Base-by-base conservation (phyloP, 1,140 invertebrate genomes). In the Drosophila pachea region DNA sequence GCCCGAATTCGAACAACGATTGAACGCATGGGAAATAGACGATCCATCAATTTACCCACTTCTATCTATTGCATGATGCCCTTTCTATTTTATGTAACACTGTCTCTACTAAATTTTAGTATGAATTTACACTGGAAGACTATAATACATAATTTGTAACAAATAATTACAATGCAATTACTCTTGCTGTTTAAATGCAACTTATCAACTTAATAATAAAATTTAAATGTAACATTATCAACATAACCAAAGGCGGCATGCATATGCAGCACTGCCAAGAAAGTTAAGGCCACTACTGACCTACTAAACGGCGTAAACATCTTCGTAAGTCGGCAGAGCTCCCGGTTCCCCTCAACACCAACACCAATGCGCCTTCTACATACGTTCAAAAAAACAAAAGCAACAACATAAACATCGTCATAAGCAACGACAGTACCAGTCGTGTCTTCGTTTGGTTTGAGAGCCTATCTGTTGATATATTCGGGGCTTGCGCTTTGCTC, bases 251-350 rank as follows among this genome's bases (percentile, higher is more conserved):
- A 60, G 45, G 45, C 64, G n/a, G 22, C 42, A 65, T 22, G 29
- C 36, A 50, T 22, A 22, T 22, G 32, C 54, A 65, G 52, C 73
- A 86, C 62, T 68, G 68, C 64, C 82, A 86, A 81, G 65, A 75
- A 74, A 62, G 48, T 49, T 66, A 52, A 73, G 75, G 76, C 86
- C 86, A 88, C 86, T 83, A 88, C 86, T 88, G 86, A 88, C 86
- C 86, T 86, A 88, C 86, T 88, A 88, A 87, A 67, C 70, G 68
- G 40, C 75, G 50, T 69, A 61, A 47, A 47, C 61, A 48, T 65
- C 54, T 56, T 69, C 68, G 63, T 33, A 53, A 64, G 66, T 66
- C 68, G 66, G 61, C 79, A 49, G 50, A 68, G 56, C 68, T 64
- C 59, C 64, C 73, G 63, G 68, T 61, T 66, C 68, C 71, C 8